Conservation (phyloP, 2,797 vertebrate species). For the Sylvilagus floridanus region DNA sequence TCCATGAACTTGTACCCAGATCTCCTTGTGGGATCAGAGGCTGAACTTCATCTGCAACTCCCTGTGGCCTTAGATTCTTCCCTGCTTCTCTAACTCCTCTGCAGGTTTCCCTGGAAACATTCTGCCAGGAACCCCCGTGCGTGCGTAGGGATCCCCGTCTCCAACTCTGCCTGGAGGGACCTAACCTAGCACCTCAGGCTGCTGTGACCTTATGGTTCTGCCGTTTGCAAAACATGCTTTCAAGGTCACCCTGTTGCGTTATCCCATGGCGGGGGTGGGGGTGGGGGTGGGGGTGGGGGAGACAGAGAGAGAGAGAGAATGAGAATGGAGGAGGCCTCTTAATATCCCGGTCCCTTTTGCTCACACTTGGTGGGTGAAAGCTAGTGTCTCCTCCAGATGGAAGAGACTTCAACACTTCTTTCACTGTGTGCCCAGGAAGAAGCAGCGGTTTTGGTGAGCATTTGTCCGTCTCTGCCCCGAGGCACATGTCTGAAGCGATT, state of each 20-base stretch:
- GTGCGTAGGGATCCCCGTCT: background rate
- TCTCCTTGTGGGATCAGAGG: background rate
- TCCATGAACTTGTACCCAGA: background rate
- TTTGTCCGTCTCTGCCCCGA: slow-evolving; percentile 49
- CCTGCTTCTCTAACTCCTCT: background rate
- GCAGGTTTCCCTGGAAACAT: background rate
- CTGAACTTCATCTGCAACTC: background rate
- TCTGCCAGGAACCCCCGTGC: background rate
- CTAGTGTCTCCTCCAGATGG: slow-evolving; percentile 39
- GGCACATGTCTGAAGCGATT: slow-evolving; percentile 52
- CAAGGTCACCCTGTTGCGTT: background rate
- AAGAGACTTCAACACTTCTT: slow-evolving; percentile 5
- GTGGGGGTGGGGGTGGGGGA: background rate
- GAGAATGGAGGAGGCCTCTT: background rate
- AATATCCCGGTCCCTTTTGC: background rate
- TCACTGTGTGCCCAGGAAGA: slow-evolving; percentile 41
- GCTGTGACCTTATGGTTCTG: background rate
- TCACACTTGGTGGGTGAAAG: slow-evolving; percentile 22
- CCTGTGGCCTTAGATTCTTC: background rate
- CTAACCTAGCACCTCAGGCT: background rate
- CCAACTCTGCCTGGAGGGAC: slow-evolving; percentile 12
- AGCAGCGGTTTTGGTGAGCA: slow-evolving; percentile 40
- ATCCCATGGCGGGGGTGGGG: background rate
- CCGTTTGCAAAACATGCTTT: background rate
- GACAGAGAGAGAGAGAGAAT: background rate